These are phyloP conservation scores for Ophion ellenae DNA, from an alignment of 2,888 invertebrate genomes.

Conservation along the genomic window DNA sequence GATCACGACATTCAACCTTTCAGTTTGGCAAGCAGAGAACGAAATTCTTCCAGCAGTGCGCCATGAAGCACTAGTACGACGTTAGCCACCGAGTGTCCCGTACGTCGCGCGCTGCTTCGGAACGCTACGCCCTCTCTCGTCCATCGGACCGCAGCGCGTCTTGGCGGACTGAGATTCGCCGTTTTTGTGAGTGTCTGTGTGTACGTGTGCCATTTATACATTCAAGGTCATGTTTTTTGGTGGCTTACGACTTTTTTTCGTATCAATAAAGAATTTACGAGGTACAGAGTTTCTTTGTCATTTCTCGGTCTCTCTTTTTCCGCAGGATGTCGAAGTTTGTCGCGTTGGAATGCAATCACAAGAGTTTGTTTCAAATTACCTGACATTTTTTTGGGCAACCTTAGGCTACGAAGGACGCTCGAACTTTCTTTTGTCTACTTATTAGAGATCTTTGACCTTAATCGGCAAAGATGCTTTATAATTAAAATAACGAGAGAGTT, in stretches of 20 bases:
- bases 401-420: too few relatives aligned
- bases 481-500: too few relatives aligned
- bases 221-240: slow-evolving; percentile 20
- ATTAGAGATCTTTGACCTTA: too few relatives aligned
- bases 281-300: background rate
- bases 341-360: background rate
- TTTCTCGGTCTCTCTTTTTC: background rate
- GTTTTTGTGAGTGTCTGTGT: background rate
- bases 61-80: slow-evolving; percentile 70
- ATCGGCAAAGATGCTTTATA: too few relatives aligned
- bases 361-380: background rate
- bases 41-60: slow-evolving; percentile 73
- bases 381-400: background rate
- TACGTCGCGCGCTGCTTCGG: background rate
- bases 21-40: slow-evolving; percentile 72
- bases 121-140: slow-evolving; percentile 3
- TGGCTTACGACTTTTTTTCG: slow-evolving; percentile 9
- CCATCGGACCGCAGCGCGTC: background rate
- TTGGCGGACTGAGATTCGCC: background rate
- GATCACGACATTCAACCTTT: slow-evolving; percentile 43
- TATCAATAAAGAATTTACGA: slow-evolving; percentile 38
- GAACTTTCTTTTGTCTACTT: too few relatives aligned
- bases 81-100: slow-evolving; percentile 57
- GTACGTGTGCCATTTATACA: slow-evolving; percentile 9
- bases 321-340: background rate